Evolutionary conservation across 1,140 invertebrate genomes (phyloP).

Genomic region (Aphelenchoides fujianensis): DNA sequence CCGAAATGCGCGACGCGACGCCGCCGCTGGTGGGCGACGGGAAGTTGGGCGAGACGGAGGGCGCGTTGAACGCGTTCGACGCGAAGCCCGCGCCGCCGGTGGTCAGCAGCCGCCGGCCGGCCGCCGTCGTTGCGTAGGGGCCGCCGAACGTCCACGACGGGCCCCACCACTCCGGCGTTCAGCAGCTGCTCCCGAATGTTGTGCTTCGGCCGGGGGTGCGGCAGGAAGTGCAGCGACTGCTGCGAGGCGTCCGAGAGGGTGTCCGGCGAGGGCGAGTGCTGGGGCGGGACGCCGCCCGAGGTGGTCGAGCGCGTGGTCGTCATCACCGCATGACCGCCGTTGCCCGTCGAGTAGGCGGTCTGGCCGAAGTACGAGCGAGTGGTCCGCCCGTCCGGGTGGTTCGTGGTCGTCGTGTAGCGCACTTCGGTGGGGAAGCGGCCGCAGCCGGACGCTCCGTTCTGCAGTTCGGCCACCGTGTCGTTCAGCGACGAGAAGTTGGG

Average conservation of each 20-base stretch:
- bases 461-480: conserved; percentile 38
- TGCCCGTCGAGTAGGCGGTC: not conserved
- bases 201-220: conserved; percentile 50
- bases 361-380: conserved; percentile 21
- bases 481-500: conserved; percentile 46
- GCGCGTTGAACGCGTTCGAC: conserved; percentile 20
- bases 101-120: conserved; percentile 1
- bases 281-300: not conserved
- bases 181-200: conserved; percentile 49
- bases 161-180: conserved; percentile 39
- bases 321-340: not conserved
- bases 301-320: not conserved
- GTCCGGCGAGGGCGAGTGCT: conserved; percentile 33
- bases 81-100: conserved; percentile 10
- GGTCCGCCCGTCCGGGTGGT: conserved; percentile 10
- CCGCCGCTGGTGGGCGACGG: conserved; percentile 43
- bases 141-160: conserved; percentile 23
- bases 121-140: not conserved
- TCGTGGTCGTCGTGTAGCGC: conserved; percentile 32
- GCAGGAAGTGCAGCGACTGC: conserved; percentile 36
- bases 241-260: conserved; percentile 40
- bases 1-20: conserved; percentile 47
- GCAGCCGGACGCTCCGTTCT: conserved; percentile 34
- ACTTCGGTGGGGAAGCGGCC: conserved; percentile 44
- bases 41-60: conserved; percentile 28